These are phyloP conservation scores for Trialeurodes vaporariorum DNA, from an alignment of 1,140 invertebrate species.

Conservation along the genomic window DNA sequence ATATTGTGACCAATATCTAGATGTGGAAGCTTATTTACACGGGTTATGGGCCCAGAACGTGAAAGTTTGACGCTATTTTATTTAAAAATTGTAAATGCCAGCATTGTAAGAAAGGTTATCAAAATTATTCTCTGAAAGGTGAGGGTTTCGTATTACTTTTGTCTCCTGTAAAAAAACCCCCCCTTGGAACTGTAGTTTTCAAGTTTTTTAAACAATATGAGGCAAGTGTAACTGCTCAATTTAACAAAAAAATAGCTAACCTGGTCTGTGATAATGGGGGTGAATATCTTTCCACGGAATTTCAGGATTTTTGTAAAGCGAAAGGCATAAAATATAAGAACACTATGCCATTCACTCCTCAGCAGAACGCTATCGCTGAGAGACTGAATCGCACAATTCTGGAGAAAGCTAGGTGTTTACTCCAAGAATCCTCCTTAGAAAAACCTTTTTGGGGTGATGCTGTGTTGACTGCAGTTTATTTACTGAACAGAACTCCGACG, in stretches of 20 bases:
- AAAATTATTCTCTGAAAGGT: too few species aligned
- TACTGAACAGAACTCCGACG: slow-evolving; percentile 13
- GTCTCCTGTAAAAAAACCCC: too few species aligned
- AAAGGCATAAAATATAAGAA: slow-evolving; percentile 26
- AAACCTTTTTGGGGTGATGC: slow-evolving; percentile 18
- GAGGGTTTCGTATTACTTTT: too few species aligned
- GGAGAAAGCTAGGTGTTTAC: background rate
- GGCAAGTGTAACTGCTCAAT: background rate
- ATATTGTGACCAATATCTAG: too few species aligned
- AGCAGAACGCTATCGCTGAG: slow-evolving; percentile 33
- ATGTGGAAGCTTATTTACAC: too few species aligned
- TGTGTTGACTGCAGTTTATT: slow-evolving; percentile 15
- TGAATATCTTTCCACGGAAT: slow-evolving; percentile 9
- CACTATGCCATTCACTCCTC: slow-evolving; percentile 28
- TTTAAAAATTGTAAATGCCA: too few species aligned
- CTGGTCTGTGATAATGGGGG: slow-evolving; percentile 22
- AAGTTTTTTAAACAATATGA: slow-evolving; percentile 13
- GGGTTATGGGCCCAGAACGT: too few species aligned
- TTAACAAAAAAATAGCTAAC: slow-evolving; percentile 8
- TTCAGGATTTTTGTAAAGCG: slow-evolving; percentile 22
- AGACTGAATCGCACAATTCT: slow-evolving; percentile 24
- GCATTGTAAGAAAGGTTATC: too few species aligned
- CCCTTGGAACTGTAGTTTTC: too few species aligned
- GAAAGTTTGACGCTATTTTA: too few species aligned
- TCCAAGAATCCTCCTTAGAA: slow-evolving; percentile 4